Conservation (phyloP, 2,113 vertebrate species). For the Rhineura floridana region DNA sequence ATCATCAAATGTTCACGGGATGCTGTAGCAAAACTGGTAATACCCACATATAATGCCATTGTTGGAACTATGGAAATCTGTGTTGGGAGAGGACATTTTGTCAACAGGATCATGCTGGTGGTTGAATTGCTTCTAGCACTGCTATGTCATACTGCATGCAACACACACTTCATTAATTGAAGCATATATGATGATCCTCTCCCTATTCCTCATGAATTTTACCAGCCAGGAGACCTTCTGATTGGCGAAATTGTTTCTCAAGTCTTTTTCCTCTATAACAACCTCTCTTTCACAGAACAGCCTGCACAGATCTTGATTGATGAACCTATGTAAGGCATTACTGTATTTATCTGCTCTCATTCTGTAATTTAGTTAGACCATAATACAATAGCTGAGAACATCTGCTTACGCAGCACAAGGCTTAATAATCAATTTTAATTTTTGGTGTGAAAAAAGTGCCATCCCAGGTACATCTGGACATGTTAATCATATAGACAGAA, state of each 20-base stretch:
- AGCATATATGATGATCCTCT: background rate
- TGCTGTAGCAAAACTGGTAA: background rate
- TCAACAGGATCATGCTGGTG: background rate
- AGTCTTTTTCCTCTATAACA: background rate
- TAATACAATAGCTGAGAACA: background rate
- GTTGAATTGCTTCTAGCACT: background rate
- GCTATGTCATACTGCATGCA: background rate
- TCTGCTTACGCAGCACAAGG: background rate
- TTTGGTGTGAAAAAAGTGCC: background rate
- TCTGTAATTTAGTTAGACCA: too few relatives aligned
- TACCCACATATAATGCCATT: background rate
- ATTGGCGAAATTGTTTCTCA: background rate
- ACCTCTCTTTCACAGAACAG: background rate
- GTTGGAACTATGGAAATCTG: background rate
- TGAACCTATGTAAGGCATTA: background rate
- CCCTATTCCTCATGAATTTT: background rate
- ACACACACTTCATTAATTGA: too few relatives aligned
- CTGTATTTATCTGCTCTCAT: background rate
- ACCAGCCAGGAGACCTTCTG: background rate
- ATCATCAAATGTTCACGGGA: too few relatives aligned
- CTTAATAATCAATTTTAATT: background rate
- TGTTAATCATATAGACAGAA: background rate
- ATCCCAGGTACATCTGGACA: background rate
- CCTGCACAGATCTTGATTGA: background rate
- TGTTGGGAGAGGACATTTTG: background rate